Percentiles rank a stretch among this genome's conserved stretches.
Evolutionary conservation across 1,140 invertebrate species (phyloP).

Genomic region (Physella acuta): DNA sequence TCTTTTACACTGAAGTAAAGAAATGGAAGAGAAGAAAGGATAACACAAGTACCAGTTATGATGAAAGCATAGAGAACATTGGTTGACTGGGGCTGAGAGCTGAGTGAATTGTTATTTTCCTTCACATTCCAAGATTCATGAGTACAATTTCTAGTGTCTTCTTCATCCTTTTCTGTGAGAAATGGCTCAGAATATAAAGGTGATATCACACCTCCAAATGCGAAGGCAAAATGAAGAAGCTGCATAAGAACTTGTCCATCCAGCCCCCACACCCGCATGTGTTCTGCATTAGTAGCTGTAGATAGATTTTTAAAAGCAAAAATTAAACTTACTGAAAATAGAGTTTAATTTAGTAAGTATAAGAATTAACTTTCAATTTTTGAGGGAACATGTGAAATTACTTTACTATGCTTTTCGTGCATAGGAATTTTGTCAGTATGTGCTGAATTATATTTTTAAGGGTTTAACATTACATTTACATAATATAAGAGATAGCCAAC

Average conservation of each 20-base stretch:
- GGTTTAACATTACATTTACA: background rate
- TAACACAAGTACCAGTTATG: constrained; percentile 17
- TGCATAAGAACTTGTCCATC: constrained; percentile 45
- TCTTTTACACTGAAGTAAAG: constrained; percentile 11
- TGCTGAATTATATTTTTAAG: background rate
- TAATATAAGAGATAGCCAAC: background rate
- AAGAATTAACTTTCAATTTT: background rate
- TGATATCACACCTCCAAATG: constrained; percentile 38
- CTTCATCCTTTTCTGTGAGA: constrained; percentile 26
- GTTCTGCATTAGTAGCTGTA: constrained; percentile 60
- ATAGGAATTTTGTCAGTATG: constrained; percentile 8
- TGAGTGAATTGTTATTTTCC: background rate
- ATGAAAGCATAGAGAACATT: constrained; percentile 26
- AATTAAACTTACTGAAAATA: background rate
- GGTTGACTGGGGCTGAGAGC: background rate
- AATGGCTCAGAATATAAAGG: constrained; percentile 40
- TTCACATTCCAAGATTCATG: background rate
- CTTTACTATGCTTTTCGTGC: no score
- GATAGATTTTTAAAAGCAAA: background rate
- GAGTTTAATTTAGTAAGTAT: no score
- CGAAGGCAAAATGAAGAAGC: constrained; percentile 38
- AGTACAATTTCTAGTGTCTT: background rate
- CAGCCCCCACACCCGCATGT: constrained; percentile 60
- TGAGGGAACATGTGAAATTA: no score
- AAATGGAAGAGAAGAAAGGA: constrained; percentile 20